phyloP scores from a whole-genome alignment of 2,113 vertebrate genomes.

The Perca fluviatilis region DNA sequence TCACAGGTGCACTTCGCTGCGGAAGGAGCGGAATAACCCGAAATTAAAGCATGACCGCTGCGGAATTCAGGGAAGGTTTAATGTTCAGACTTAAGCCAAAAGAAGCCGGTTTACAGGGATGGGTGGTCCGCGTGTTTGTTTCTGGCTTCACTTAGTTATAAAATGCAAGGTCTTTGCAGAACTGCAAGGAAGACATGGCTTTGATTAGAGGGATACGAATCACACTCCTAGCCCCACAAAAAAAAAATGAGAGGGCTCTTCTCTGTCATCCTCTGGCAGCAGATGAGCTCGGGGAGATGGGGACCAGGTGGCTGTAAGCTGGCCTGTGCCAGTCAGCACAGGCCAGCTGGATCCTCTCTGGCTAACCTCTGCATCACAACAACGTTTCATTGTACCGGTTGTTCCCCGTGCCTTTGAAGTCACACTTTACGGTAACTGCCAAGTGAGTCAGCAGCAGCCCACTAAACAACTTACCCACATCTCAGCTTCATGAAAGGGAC shows the following conservation, averaged over 20 bases:
- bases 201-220: constrained; percentile 83
- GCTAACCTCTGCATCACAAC: constrained; percentile 76
- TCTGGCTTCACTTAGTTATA: constrained; percentile 77
- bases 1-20: constrained; percentile 83
- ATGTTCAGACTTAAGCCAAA: constrained; percentile 72
- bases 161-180: constrained; percentile 77
- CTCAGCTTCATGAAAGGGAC: constrained; percentile 61
- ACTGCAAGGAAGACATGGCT: constrained; percentile 68
- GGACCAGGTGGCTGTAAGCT: constrained; percentile 75
- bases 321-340: constrained; percentile 64
- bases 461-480: constrained; percentile 43
- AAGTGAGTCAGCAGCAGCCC: constrained; percentile 69
- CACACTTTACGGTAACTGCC: constrained; percentile 63
- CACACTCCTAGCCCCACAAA: constrained; percentile 63
- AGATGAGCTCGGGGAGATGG: constrained; percentile 71
- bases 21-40: constrained; percentile 60
- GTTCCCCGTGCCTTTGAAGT: constrained; percentile 70
- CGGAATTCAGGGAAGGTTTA: constrained; percentile 76
- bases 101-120: constrained; percentile 77
- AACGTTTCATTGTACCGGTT: constrained; percentile 75
- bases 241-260: constrained; percentile 70
- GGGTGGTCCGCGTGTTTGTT: constrained; percentile 83
- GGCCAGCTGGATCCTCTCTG: constrained; percentile 78
- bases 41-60: constrained; percentile 79
- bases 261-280: constrained; percentile 76